These are phyloP conservation scores for Podocnemis expansa DNA, from an alignment of 2,113 vertebrate species.

Conservation along the genomic window DNA sequence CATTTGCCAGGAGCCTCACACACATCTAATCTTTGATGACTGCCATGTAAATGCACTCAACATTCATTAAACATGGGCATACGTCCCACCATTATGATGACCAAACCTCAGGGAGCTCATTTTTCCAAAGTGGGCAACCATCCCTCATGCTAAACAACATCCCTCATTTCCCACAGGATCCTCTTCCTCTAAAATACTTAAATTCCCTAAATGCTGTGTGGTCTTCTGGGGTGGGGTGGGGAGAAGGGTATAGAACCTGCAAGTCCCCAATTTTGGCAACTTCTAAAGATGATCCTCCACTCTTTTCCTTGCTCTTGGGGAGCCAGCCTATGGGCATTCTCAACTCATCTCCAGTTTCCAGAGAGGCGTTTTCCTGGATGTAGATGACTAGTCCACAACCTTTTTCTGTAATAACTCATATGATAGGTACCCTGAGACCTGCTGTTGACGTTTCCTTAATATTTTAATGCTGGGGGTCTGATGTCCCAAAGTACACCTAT, in stretches of 20 bases:
- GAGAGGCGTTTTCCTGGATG: neutral
- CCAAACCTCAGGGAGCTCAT: conserved; percentile 39
- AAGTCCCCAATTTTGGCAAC: neutral
- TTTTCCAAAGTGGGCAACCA: conserved; percentile 36
- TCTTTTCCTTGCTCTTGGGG: neutral
- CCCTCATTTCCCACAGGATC: conserved; percentile 41
- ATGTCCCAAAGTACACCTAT: neutral
- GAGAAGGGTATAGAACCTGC: neutral
- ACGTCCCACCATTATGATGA: conserved; percentile 20
- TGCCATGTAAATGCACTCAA: conserved; percentile 58
- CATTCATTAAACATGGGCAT: conserved; percentile 57
- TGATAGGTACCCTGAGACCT: neutral
- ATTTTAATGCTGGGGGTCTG: neutral
- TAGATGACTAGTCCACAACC: neutral
- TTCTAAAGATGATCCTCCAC: neutral
- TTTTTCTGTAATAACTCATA: neutral
- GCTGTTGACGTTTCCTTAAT: neutral
- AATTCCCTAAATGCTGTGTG: neutral
- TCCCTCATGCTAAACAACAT: conserved; percentile 18
- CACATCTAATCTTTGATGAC: conserved; percentile 70
- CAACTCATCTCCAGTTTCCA: neutral
- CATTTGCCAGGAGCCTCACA: conserved; percentile 70
- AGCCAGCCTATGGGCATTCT: neutral
- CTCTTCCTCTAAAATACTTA: too few species aligned
- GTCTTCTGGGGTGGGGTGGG: neutral